Evolutionary conservation across 2,888 invertebrate species (phyloP), one percentile per base, ranked within the genome.

Genomic region (Meteorus colon): DNA sequence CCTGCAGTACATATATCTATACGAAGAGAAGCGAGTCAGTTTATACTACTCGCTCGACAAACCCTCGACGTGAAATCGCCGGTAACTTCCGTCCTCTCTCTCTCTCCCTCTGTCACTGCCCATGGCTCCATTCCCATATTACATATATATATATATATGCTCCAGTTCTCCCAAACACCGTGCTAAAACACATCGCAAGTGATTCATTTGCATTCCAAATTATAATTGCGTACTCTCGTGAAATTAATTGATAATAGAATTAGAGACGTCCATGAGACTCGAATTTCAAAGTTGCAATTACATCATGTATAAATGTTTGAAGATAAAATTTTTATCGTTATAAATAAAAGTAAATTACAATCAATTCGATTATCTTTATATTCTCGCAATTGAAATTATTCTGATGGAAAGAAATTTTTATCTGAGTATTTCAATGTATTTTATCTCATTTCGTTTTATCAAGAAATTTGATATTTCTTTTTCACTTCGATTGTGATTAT

Each of bases 131-230:
- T 65, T 41, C 55, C n/a, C 55, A 74, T 73, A 65, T 72, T 73
- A 59, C 73, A 74, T 68, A 76, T 74, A n/a, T 65, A 74, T 68
- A 76, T 74, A n/a, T 65, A 63, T 16, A 19, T 10, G 31, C 16
- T 12, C 16, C 41, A 10, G 41, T 66, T 48, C n/a, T 48, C n/a
- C 10, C 48, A n/a, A n/a, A 48, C 48, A 16, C 48, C 48, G 27
- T 24, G 37, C 59, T 34, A 10, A 51, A 55, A 55, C n/a, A 70
- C 59, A 55, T 68, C 70, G 65, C 77, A 68, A 77, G 75, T 74
- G 75, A 80, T 80, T 79, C 72, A 78, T 80, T 78, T 77, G 70
- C 76, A 80, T 78, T 78, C 59, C 72, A 75, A 77, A 75, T 79
- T 79, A 79, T 75, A 77, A 59, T 59, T 37, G 29, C 31, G 19